These are phyloP conservation scores for Thomomys bottae DNA, from an alignment of 2,113 vertebrate genomes.

Conservation along the genomic window DNA sequence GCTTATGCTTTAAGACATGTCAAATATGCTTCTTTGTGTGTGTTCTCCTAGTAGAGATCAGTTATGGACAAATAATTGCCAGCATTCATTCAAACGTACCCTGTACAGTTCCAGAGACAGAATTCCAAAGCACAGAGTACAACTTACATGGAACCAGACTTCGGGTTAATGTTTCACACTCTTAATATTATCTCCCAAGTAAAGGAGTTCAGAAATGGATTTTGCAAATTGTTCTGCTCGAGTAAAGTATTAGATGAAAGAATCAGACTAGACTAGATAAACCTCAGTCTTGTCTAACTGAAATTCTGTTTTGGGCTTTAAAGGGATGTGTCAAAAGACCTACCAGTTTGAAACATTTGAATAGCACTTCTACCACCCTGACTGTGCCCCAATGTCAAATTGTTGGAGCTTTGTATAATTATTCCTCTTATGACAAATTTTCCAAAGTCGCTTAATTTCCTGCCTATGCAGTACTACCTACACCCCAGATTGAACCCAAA, in stretches of 20 bases:
- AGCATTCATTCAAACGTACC: not conserved
- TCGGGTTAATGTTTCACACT: conserved; percentile 25
- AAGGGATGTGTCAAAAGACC: not conserved
- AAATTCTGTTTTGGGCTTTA: conserved; percentile 33
- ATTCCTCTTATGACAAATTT: conserved; percentile 56
- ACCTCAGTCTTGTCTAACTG: not conserved
- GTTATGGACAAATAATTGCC: not conserved
- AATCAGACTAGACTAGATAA: not conserved
- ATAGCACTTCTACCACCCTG: conserved; percentile 42
- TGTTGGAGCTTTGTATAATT: conserved; percentile 32
- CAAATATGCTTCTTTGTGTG: not conserved
- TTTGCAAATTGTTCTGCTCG: conserved; percentile 1
- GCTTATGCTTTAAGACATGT: not conserved
- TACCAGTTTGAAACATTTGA: conserved; percentile 45
- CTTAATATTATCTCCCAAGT: not conserved
- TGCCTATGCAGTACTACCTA: conserved; percentile 63
- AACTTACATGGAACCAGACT: conserved; percentile 21
- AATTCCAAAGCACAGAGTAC: conserved; percentile 18
- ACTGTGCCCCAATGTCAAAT: conserved; percentile 43
- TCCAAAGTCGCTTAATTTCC: conserved; percentile 68
- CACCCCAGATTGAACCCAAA: conserved; percentile 28
- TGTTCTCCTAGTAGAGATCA: not conserved
- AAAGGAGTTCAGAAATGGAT: not conserved
- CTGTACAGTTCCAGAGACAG: not conserved
- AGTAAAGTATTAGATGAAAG: conserved; percentile 35